Base-by-base conservation (phyloP, 1,140 invertebrate genomes). In the Aphaenogaster floridana region DNA sequence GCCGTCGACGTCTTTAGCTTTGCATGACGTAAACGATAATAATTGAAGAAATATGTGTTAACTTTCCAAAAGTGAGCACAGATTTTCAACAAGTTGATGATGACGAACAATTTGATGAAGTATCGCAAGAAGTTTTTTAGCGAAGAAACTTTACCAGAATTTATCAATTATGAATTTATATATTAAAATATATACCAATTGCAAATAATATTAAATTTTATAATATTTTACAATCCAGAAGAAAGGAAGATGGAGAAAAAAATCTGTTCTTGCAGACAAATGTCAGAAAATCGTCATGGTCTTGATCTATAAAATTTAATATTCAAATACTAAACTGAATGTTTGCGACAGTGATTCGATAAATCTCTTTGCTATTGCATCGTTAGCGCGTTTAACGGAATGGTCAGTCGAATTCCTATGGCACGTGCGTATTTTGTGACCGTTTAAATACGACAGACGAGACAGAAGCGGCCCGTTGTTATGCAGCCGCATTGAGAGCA, bases 371-470 rank as follows among this genome's bases (percentile, higher is more conserved):
- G 1, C 39, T 34, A 0, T 45, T 64, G 15, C 17, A 15, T 39
- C 9, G 57, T 76, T 42, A 39, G 36, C 36, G 50, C 39, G n/a
- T 79, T 79, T 50, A 64, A 50, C 17, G n/a, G 45, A 66, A 79
- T n/a, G 66, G 21, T 64, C 52, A 59, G 28, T 45, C 61, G 8
- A 50, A 79, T 79, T 50, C 28, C 11, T 36, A 28, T 11, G 13
- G 3, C 45, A 63, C 42, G 28, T 42, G 59, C 11, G 15, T 13
- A 17, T 15, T 36, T 80, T 68, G 34, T 21, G 39, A 74, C 11
- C 34, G 9, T 84, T 36, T 61, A 72, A 83, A n/a, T 63, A 54
- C 52, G 21, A 71, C 52, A 76, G 39, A 86, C 45, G 11, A 36
- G 45, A 28, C 8, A 9, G 11, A 61, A 21, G 4, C 28, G 6